phyloP scores from a whole-genome alignment of 2,113 vertebrate species.

The Rhabdomys dilectus region DNA sequence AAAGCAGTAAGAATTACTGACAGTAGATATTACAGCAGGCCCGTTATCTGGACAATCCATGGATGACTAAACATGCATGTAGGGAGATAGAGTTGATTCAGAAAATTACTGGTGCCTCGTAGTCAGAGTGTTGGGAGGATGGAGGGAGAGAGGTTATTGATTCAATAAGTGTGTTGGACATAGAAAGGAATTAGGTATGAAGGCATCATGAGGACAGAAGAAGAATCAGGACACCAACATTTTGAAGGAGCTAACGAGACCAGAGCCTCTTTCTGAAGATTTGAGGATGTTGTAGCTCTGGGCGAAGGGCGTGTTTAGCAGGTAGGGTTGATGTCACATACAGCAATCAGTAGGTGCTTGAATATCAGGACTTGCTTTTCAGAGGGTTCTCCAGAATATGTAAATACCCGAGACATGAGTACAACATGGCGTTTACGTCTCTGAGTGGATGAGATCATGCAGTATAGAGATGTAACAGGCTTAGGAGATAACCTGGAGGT shows the following conservation, averaged over 20 bases:
- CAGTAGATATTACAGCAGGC: background rate
- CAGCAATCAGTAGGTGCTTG: background rate
- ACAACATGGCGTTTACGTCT: background rate
- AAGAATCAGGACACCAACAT: background rate
- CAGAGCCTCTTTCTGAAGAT: background rate
- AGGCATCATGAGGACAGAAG: background rate
- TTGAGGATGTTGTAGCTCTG: background rate
- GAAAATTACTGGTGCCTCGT: background rate
- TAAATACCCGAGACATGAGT: background rate
- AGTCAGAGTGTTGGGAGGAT: too few relatives aligned
- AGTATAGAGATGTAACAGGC: background rate
- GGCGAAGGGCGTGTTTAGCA: background rate
- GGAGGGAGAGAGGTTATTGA: background rate
- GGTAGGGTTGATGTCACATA: background rate
- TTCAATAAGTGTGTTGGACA: background rate
- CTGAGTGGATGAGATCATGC: slow-evolving; percentile 24
- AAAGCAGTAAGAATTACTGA: background rate
- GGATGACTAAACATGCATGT: background rate
- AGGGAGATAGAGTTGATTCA: background rate
- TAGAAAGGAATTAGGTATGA: background rate
- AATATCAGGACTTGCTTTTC: background rate
- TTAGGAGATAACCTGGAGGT: slow-evolving; percentile 4
- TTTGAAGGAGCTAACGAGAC: background rate
- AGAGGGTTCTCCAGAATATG: background rate
- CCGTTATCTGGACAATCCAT: too few relatives aligned